Evolutionary conservation across 2,888 invertebrate species (phyloP).

Genomic region (Cephus pygmeus): DNA sequence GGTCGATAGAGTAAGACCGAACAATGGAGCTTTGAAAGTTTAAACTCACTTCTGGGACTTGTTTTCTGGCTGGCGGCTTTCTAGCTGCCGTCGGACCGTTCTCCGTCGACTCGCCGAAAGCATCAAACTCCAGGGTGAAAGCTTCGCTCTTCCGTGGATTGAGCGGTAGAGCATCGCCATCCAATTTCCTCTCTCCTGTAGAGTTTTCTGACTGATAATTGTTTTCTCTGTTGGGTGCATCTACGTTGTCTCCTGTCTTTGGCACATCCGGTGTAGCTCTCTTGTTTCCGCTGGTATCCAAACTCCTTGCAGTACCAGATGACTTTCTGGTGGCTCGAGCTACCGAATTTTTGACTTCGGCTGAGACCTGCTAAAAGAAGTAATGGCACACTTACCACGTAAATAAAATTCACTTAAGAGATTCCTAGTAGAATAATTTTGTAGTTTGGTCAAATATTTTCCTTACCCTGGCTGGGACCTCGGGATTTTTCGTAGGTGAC

Average conservation of each 20-base stretch:
- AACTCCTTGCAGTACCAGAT: neutral
- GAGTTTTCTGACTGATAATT: neutral
- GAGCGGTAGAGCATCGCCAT: neutral
- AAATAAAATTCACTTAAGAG: neutral
- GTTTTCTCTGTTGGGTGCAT: constrained; percentile 24
- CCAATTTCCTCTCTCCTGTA: neutral
- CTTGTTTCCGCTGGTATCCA: constrained; percentile 23
- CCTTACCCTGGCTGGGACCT: constrained; percentile 39
- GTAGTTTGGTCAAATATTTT: neutral
- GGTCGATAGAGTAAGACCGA: neutral
- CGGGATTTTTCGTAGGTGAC: constrained; percentile 45
- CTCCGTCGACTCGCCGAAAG: constrained; percentile 28
- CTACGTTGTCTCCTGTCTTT: constrained; percentile 29
- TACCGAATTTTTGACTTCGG: neutral
- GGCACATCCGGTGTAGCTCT: constrained; percentile 7
- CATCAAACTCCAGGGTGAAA: constrained; percentile 38
- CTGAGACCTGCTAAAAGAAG: neutral
- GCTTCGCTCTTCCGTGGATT: constrained; percentile 20
- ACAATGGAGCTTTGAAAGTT: neutral
- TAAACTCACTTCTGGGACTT: constrained; percentile 39
- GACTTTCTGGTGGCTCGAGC: constrained; percentile 15
- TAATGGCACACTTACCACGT: neutral
- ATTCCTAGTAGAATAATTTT: neutral
- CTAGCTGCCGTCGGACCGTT: constrained; percentile 24
- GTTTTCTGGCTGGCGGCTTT: constrained; percentile 34